Base-by-base conservation (phyloP, 2,797 vertebrate species). In the Pachyuromys duprasi region DNA sequence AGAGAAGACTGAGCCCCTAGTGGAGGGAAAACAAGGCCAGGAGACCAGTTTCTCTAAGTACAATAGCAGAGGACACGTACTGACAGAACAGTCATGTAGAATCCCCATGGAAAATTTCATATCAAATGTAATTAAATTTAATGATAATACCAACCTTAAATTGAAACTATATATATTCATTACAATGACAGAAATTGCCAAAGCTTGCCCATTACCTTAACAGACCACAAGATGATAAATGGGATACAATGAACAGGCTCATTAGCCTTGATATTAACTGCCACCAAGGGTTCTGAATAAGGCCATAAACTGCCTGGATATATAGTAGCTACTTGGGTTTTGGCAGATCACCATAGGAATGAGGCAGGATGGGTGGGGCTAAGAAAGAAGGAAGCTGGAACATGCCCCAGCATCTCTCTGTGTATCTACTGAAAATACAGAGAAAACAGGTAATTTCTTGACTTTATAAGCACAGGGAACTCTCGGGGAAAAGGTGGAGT, bases 121-220 rank as follows among this genome's bases (percentile, higher is more conserved):
- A 98, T 97, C 95, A 97, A 95, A 72, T 95, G 95, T 98, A 98
- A 98, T 98, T 97, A 98, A 97, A 98, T 98, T 98, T 98, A 98
- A 98, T 94, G 97, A 98, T 94, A 97, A 98, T 98, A 97, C 96
- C 98, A 98, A 96, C 94, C 97, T 98, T 97, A 96, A 90, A 97
- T 93, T 97, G 97, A 95, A 98, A 97, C 97, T 95, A 98, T 98
- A 98, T 97, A 98, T 98, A 98, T 98, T 97, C 98, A 98, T 98
- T 98, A 98, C 89, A 88, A 97, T 74, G 97, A 98, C 92, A 96
- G 98, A 97, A 97, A 98, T 98, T 95, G 98, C 98, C 98, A 97
- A 98, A 98, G 97, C 98, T 97, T 94, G 96, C 94, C 98, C 97
- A 98, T 98, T 98, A 98, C 96, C 97, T 97, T 97, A 97, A 98